phyloP scores from a whole-genome alignment of 2,888 invertebrate species.

The Metopia argyrocephala region DNA sequence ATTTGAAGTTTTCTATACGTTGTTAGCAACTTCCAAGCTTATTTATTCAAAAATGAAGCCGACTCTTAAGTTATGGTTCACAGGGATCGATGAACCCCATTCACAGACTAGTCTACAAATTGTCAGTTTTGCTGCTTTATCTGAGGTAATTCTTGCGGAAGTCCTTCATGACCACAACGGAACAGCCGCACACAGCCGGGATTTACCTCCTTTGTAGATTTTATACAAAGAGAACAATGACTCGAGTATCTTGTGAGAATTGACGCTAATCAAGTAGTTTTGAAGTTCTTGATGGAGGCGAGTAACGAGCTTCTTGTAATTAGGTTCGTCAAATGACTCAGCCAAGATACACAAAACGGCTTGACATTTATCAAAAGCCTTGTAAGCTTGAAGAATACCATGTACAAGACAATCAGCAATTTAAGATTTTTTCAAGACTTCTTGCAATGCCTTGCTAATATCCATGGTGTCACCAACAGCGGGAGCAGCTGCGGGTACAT shows the following conservation, averaged over 20 bases:
- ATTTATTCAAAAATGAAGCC: too few relatives aligned
- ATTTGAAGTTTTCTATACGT: too few relatives aligned
- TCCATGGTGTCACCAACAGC: constrained; percentile 91
- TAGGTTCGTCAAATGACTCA: constrained; percentile 98
- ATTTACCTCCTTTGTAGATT: constrained; percentile 99
- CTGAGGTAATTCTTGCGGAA: constrained; percentile 98
- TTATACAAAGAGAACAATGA: constrained; percentile 99
- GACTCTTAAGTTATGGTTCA: too few relatives aligned
- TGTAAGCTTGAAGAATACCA: constrained; percentile 98
- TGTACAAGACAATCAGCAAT: constrained; percentile 97
- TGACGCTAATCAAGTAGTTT: constrained; percentile 96
- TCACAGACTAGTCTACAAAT: constrained; percentile 38
- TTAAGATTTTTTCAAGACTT: constrained; percentile 96
- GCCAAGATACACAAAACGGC: constrained; percentile 97
- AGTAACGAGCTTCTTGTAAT: constrained; percentile 97
- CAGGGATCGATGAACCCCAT: constrained; percentile 60
- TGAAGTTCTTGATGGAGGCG: constrained; percentile 99
- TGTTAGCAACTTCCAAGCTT: too few relatives aligned
- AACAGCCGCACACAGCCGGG: constrained; percentile 99
- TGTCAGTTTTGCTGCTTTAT: constrained; percentile 84
- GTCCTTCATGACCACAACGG: constrained; percentile 98
- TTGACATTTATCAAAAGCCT: constrained; percentile 98
- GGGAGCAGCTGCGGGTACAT: constrained; percentile 83
- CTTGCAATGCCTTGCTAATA: constrained; percentile 96
- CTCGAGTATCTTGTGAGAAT: constrained; percentile 99